A percentile compares a stretch with the other conserved stretches of the same genome.
phyloP scores from a whole-genome alignment of 1,140 invertebrate genomes.

The Zaprionus nigranus region DNA sequence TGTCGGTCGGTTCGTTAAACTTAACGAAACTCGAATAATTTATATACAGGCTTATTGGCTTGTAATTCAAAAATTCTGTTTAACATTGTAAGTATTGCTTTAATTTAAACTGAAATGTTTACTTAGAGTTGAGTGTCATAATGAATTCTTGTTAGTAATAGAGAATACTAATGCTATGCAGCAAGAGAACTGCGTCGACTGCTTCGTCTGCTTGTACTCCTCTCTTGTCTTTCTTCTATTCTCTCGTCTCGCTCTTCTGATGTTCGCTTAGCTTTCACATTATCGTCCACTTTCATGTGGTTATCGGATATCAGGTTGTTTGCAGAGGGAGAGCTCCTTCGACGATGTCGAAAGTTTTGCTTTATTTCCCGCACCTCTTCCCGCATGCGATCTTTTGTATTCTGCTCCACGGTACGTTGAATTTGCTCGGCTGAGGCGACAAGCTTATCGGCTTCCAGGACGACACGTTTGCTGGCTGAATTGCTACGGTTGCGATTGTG shows the following conservation, averaged over 20 bases:
- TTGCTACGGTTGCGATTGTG: constrained; percentile 38
- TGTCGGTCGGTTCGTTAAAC: too few species aligned
- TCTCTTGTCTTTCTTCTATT: constrained; percentile 20
- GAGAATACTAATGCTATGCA: constrained; percentile 31
- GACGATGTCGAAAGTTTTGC: constrained; percentile 60
- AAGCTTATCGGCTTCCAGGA: constrained; percentile 73
- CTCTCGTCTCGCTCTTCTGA: not conserved
- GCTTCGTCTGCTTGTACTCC: constrained; percentile 43
- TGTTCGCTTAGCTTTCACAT: constrained; percentile 11
- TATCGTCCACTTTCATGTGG: not conserved
- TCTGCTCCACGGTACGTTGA: constrained; percentile 75
- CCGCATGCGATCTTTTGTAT: constrained; percentile 75
- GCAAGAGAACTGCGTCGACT: constrained; percentile 64
- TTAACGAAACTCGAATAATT: too few species aligned
- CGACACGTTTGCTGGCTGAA: constrained; percentile 43
- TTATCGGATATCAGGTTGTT: constrained; percentile 6
- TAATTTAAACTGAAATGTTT: constrained; percentile 2
- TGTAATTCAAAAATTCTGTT: not conserved
- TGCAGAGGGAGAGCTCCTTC: constrained; percentile 11
- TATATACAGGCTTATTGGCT: too few species aligned
- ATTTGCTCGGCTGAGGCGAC: constrained; percentile 78
- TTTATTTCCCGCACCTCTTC: constrained; percentile 76
- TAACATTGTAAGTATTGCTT: not conserved
- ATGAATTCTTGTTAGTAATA: not conserved
- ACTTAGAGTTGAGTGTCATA: constrained; percentile 17